Percentiles rank a stretch among this genome's conserved stretches.
phyloP scores from a whole-genome alignment of 1,140 invertebrate species.

The Drusus annulatus region DNA sequence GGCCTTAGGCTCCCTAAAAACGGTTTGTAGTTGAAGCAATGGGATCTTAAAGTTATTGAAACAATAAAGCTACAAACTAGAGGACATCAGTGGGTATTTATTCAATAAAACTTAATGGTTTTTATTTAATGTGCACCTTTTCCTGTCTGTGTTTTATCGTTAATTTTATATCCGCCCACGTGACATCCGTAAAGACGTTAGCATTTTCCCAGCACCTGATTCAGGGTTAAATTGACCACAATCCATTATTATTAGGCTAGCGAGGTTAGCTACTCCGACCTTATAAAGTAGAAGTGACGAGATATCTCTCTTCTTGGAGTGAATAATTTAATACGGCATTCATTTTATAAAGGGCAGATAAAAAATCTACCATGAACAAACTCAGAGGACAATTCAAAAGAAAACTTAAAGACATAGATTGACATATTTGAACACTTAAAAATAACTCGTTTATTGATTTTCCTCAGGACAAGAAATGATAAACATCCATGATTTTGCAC shows the following conservation, averaged over 20 bases:
- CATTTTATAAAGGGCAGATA: too few species aligned
- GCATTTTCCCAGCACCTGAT: neutral
- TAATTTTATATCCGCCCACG: constrained; percentile 20
- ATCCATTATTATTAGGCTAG: neutral
- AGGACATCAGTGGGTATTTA: neutral
- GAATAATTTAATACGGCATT: too few species aligned
- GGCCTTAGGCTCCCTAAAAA: too few species aligned
- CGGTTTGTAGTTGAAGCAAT: too few species aligned
- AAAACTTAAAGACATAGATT: too few species aligned
- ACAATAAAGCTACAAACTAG: neutral
- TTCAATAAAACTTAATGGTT: constrained; percentile 11
- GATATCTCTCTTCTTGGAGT: too few species aligned
- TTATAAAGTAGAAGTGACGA: neutral
- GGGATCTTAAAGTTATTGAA: neutral
- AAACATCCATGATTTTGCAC: too few species aligned
- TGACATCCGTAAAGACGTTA: neutral
- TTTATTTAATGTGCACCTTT: constrained; percentile 3
- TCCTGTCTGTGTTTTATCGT: neutral
- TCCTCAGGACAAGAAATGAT: too few species aligned
- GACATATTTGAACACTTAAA: too few species aligned
- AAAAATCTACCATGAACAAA: too few species aligned
- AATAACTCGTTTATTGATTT: too few species aligned
- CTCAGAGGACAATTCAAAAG: too few species aligned
- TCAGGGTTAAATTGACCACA: neutral
- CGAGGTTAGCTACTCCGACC: neutral